Conservation (phyloP, 2,797 vertebrate genomes). For the Leptodactylus fallax region DNA sequence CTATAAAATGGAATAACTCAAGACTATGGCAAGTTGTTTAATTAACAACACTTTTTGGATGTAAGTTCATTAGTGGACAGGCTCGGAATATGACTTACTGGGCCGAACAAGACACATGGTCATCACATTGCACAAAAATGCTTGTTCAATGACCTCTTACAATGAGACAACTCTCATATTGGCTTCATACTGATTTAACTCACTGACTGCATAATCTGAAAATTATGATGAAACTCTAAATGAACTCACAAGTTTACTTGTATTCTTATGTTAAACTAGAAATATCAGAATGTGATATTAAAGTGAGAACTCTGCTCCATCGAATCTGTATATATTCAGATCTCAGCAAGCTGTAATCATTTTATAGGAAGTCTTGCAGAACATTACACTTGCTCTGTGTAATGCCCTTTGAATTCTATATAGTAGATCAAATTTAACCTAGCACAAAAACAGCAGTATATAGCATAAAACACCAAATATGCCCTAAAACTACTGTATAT, state of each 20-base stretch:
- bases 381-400: too few relatives aligned
- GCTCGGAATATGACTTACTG: neutral
- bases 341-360: too few relatives aligned
- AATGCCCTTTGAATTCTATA: too few relatives aligned
- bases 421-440: too few relatives aligned
- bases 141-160: neutral
- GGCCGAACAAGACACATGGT: neutral
- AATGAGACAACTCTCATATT: neutral
- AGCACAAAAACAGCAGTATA: too few relatives aligned
- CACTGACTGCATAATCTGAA: neutral
- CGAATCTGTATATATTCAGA: neutral
- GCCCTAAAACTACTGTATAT: too few relatives aligned
- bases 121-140: neutral
- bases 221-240: neutral
- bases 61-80: neutral
- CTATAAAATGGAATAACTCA: neutral
- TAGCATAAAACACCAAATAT: too few relatives aligned
- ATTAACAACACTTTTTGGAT: neutral
- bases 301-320: neutral
- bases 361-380: too few relatives aligned
- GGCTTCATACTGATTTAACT: neutral
- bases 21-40: neutral
- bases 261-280: neutral
- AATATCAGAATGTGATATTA: neutral
- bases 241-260: neutral